These are phyloP conservation scores for Clistopyga incitator DNA, from an alignment of 2,888 invertebrate genomes.

Conservation along the genomic window DNA sequence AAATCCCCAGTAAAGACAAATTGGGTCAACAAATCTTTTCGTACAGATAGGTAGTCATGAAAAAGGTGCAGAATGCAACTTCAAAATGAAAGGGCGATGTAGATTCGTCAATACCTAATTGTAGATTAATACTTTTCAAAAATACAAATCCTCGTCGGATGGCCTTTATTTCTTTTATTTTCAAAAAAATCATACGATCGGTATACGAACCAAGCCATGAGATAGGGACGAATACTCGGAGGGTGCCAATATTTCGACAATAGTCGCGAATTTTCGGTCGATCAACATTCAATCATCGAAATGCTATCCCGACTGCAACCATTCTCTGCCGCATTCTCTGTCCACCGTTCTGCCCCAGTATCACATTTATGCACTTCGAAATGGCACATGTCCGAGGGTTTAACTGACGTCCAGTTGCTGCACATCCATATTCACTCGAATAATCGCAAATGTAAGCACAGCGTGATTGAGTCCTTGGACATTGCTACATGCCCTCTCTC, in stretches of 20 bases:
- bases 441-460: slow-evolving; percentile 1
- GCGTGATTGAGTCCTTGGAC: slow-evolving; percentile 4
- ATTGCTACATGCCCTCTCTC: not conserved
- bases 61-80: too few species aligned
- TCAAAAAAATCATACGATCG: not conserved
- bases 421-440: slow-evolving; percentile 11
- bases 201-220: slow-evolving; percentile 6
- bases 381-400: slow-evolving; percentile 54
- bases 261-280: slow-evolving; percentile 56
- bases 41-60: too few species aligned
- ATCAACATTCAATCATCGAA: slow-evolving; percentile 64
- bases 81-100: not conserved
- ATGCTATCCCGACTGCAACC: slow-evolving; percentile 53
- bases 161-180: not conserved
- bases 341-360: not conserved
- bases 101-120: not conserved
- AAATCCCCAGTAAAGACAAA: too few species aligned
- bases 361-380: slow-evolving; percentile 41
- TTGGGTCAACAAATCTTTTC: too few species aligned
- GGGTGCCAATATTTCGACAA: slow-evolving; percentile 56
- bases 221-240: not conserved
- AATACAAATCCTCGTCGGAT: not conserved
- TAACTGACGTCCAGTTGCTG: slow-evolving; percentile 36
- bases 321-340: slow-evolving; percentile 21
- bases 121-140: not conserved